These are phyloP conservation scores for Guaruba guarouba DNA, from an alignment of 2,113 vertebrate species.

Conservation along the genomic window DNA sequence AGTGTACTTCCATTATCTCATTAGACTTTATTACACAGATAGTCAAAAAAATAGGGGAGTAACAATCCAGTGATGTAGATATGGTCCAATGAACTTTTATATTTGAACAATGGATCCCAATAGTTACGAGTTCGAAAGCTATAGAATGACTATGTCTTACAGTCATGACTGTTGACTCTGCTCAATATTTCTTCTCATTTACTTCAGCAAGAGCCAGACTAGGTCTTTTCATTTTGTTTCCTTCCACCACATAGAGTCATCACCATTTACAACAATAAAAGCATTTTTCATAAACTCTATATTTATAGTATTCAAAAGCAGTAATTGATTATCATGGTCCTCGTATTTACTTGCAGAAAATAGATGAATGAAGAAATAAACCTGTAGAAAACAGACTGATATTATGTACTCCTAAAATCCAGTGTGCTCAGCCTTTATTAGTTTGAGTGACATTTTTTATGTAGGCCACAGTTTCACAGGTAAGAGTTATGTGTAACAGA, in stretches of 20 bases:
- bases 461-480: constrained; percentile 13
- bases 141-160: neutral
- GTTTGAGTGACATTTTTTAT: neutral
- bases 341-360: neutral
- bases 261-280: neutral
- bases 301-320: neutral
- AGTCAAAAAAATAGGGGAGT: neutral
- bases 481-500: neutral
- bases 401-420: neutral
- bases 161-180: neutral
- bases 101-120: neutral
- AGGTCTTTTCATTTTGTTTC: neutral
- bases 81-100: neutral
- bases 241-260: neutral
- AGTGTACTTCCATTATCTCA: neutral
- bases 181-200: neutral
- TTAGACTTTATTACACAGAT: neutral
- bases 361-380: neutral
- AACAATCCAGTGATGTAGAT: neutral
- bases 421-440: neutral
- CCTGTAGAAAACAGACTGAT: neutral
- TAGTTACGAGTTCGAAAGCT: neutral
- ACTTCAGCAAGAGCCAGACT: neutral
- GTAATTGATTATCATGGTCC: neutral
- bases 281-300: neutral